Percentiles rank a stretch among this genome's conserved stretches.
These are phyloP conservation scores for Thymallus thymallus DNA, from an alignment of 2,113 vertebrate genomes.

Conservation along the genomic window DNA sequence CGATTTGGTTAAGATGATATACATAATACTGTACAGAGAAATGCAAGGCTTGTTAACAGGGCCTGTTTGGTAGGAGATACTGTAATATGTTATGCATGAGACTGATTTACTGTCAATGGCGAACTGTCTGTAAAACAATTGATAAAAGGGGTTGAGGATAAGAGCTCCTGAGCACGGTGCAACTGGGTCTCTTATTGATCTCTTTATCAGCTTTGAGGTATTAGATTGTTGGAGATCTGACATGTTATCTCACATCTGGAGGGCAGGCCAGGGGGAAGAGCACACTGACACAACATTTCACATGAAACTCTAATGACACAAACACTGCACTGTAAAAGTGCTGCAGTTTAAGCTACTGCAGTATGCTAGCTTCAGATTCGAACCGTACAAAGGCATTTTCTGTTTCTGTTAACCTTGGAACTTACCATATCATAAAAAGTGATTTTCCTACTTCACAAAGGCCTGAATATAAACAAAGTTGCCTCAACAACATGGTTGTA, in stretches of 20 bases:
- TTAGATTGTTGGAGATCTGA: conserved; percentile 24
- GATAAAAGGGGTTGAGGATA: conserved; percentile 7
- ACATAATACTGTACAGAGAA: not conserved
- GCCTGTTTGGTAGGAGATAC: not conserved
- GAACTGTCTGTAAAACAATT: conserved; percentile 5
- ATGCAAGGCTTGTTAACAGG: not conserved
- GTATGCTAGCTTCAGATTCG: no score
- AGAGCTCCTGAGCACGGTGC: conserved; percentile 19
- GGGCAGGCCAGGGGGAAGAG: conserved; percentile 33
- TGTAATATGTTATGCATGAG: not conserved
- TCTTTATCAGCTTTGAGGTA: conserved; percentile 54
- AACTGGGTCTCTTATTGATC: conserved; percentile 41
- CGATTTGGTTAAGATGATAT: no score
- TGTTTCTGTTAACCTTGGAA: not conserved
- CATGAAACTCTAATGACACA: not conserved
- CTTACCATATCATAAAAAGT: not conserved
- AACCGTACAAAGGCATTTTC: no score
- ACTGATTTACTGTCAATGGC: not conserved
- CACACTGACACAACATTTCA: conserved; percentile 11
- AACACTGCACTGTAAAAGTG: not conserved
- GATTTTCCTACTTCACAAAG: not conserved
- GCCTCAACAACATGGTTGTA: not conserved
- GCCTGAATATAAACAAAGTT: not conserved
- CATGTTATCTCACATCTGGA: conserved; percentile 47
- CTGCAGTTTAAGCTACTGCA: not conserved